Evolutionary conservation across 2,888 invertebrate genomes (phyloP).

Genomic region (Gandaritis pyraliata): DNA sequence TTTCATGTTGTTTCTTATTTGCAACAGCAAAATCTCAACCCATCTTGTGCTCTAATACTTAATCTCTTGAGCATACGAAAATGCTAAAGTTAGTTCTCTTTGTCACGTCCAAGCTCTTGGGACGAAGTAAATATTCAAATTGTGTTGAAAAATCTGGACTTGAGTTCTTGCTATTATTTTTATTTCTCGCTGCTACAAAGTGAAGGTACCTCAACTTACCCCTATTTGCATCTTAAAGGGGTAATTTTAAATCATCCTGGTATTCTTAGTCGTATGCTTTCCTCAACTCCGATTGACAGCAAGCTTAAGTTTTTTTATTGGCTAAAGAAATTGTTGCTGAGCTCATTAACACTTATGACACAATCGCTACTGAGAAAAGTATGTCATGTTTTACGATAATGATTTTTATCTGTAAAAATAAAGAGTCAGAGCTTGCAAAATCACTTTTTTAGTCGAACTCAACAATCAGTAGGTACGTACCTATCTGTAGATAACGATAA

Average conservation of each 20-base stretch:
- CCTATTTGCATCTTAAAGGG: constrained; percentile 3
- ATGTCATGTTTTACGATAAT: too few species aligned
- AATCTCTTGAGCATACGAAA: constrained; percentile 14
- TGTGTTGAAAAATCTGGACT: constrained; percentile 6
- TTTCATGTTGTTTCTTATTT: too few species aligned
- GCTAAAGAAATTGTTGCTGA: too few species aligned
- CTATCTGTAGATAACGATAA: too few species aligned
- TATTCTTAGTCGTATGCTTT: background rate
- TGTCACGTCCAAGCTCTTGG: constrained; percentile 23
- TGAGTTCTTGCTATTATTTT: background rate
- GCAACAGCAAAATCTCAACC: background rate
- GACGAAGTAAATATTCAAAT: constrained; percentile 26
- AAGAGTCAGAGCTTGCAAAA: too few species aligned
- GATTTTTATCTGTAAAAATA: too few species aligned
- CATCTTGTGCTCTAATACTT: background rate
- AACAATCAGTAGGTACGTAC: too few species aligned
- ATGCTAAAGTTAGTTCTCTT: constrained; percentile 15
- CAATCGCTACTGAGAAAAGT: too few species aligned
- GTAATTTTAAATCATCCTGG: background rate
- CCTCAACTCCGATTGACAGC: too few species aligned
- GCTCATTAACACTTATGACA: too few species aligned
- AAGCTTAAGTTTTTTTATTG: too few species aligned
- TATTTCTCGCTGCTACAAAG: background rate
- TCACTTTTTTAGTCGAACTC: too few species aligned
- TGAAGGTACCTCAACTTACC: constrained; percentile 1